Percentiles rank a stretch among this genome's conserved stretches.
Conservation (phyloP, 1,140 invertebrate genomes). For the Danaus plexippus region DNA sequence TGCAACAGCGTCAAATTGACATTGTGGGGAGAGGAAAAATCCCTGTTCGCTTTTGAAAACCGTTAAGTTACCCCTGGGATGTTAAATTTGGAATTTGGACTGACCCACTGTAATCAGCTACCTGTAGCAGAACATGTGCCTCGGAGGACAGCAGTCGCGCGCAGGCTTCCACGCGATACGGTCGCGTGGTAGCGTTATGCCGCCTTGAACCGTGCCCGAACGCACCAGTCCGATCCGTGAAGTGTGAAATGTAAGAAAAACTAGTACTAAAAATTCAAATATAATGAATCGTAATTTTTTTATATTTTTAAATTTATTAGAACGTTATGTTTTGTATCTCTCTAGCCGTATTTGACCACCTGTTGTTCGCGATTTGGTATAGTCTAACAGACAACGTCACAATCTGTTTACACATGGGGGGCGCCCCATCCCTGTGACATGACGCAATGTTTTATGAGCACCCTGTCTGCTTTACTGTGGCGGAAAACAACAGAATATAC, state of each 20-base stretch:
- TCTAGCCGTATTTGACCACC: conserved; percentile 33
- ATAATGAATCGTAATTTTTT: no score
- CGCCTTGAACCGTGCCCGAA: conserved; percentile 37
- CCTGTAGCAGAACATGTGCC: conserved; percentile 55
- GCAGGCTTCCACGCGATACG: conserved; percentile 64
- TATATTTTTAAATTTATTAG: no score
- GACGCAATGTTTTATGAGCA: conserved; percentile 62
- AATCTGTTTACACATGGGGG: conserved; percentile 65
- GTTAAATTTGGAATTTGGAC: conserved; percentile 39
- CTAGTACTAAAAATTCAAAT: conserved; percentile 9
- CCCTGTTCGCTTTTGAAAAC: conserved; percentile 9
- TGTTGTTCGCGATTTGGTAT: conserved; percentile 59
- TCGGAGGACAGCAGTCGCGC: conserved; percentile 52
- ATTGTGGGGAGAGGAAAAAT: conserved; percentile 8
- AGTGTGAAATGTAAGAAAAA: conserved; percentile 25
- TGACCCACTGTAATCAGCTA: conserved; percentile 51
- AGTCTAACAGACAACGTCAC: conserved; percentile 53
- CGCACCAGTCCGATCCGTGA: conserved; percentile 30
- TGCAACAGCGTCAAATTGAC: conserved; percentile 1
- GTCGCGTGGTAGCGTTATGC: conserved; percentile 50
- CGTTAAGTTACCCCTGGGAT: conserved; percentile 26
- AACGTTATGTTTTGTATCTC: no score
- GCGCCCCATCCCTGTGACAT: conserved; percentile 45
- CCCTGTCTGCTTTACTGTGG: conserved; percentile 51
- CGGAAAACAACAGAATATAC: conserved; percentile 59